Evolutionary conservation across 2,113 vertebrate species (phyloP), one percentile per base, ranked within the genome.

Genomic region (Craseonycteris thonglongyai): DNA sequence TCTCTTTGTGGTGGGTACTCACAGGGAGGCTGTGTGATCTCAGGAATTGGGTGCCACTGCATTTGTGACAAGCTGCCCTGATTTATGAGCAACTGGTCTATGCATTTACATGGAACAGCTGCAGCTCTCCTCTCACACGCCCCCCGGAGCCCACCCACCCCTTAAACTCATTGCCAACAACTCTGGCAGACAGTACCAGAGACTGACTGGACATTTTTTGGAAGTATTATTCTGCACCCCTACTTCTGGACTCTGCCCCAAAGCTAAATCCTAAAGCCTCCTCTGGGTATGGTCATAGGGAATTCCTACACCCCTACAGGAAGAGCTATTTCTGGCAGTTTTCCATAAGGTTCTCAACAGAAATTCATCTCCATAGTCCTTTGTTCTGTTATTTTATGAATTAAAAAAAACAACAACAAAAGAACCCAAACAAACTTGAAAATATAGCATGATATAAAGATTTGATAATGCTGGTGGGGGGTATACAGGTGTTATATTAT

Each of bases 381-480:
- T 88, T 21, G 30, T 75, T 68, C 33, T 74, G 26, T 90, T 92
- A 38, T 13, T 75, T 93, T 66, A 88, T 45, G 42, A 88, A 84
- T 91, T 79, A 81, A 88, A 89, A n/a, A n/a, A n/a, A n/a, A n/a
- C n/a, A n/a, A n/a, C n/a, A n/a, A n/a, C n/a, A n/a, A n/a, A n/a
- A n/a, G n/a, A n/a, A n/a, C n/a, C n/a, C n/a, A n/a, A 92, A 61
- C 18, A 72, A 95, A 94, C 63, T 78, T 81, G 18, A 79, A 94
- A 95, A 42, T 18, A 78, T 7, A 40, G 42, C 47, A 72, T 19
- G 72, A 90, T 30, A n/a, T 79, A 75, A 95, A 82, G 40, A 80
- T 86, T 68, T 94, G 26, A 90, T 80, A 71, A 66, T 33, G 35
- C 45, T 40, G 63, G 68, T 1, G 5, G 71, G 72, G 51, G 18